Percentiles rank a stretch among this genome's conserved stretches.
These are phyloP conservation scores for Trichogramma evanescens DNA, from an alignment of 2,888 invertebrate species.

Conservation along the genomic window DNA sequence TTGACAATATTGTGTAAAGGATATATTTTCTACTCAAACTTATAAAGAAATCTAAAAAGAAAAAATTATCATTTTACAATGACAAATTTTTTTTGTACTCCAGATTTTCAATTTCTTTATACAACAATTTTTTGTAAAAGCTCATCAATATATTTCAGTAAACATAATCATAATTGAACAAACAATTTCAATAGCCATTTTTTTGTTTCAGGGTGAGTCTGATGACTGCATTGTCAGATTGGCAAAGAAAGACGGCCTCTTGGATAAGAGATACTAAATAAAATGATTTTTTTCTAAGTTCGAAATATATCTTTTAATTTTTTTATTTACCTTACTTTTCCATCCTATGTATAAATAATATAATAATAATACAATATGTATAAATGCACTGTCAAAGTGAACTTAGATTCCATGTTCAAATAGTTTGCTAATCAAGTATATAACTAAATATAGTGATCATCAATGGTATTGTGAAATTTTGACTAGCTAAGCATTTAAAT, in stretches of 20 bases:
- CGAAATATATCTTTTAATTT: background rate
- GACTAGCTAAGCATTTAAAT: background rate
- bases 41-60: background rate
- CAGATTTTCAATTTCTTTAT: background rate
- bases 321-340: too few species aligned
- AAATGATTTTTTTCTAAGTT: background rate
- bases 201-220: conserved; percentile 69
- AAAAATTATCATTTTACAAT: background rate
- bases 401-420: too few species aligned
- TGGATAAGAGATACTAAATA: conserved; percentile 63
- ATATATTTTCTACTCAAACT: background rate
- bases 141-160: background rate
- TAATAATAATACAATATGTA: too few species aligned
- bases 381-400: too few species aligned
- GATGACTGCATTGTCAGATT: conserved; percentile 93
- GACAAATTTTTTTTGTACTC: background rate
- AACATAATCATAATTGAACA: background rate
- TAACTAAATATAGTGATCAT: too few species aligned
- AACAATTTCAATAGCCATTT: background rate
- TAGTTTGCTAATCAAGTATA: too few species aligned
- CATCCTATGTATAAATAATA: too few species aligned
- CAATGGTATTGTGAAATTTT: background rate
- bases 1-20: background rate
- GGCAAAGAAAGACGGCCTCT: conserved; percentile 87
- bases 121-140: too few species aligned